phyloP scores from a whole-genome alignment of 2,797 vertebrate species.

The Malurus leucopterus region DNA sequence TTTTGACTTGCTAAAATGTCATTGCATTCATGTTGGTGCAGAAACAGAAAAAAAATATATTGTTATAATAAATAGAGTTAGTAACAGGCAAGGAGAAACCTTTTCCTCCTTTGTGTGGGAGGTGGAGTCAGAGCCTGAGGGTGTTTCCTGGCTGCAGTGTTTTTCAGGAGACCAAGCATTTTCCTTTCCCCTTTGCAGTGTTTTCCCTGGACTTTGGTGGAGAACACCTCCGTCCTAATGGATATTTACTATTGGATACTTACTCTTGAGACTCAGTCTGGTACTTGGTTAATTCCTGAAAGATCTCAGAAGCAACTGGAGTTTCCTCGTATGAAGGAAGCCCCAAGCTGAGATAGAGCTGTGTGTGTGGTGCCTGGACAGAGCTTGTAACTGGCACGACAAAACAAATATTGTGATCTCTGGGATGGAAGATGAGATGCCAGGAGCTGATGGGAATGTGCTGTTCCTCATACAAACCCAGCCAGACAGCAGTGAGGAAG shows the following conservation, averaged over 20 bases:
- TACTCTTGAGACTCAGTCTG: background rate
- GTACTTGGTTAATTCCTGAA: background rate
- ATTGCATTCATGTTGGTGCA: background rate
- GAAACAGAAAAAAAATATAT: accelerated
- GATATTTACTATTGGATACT: too few species aligned
- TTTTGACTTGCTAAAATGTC: background rate
- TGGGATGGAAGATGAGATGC: background rate
- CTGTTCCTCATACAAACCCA: background rate
- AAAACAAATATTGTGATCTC: background rate
- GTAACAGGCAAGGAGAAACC: background rate
- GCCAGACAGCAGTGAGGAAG: background rate
- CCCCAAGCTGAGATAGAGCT: background rate
- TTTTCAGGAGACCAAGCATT: background rate
- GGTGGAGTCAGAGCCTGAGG: background rate
- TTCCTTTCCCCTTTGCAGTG: background rate
- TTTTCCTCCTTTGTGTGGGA: background rate
- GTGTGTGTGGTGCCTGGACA: accelerated
- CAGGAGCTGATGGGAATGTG: background rate
- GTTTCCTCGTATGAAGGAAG: background rate
- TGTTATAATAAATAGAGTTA: background rate
- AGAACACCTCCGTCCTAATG: background rate
- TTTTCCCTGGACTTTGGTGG: background rate
- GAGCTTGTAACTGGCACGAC: accelerated
- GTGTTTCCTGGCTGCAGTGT: background rate
- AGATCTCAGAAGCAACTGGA: background rate